Evolutionary conservation across 2,113 vertebrate genomes (phyloP).

Genomic region (Campylorhamphus procurvoides): DNA sequence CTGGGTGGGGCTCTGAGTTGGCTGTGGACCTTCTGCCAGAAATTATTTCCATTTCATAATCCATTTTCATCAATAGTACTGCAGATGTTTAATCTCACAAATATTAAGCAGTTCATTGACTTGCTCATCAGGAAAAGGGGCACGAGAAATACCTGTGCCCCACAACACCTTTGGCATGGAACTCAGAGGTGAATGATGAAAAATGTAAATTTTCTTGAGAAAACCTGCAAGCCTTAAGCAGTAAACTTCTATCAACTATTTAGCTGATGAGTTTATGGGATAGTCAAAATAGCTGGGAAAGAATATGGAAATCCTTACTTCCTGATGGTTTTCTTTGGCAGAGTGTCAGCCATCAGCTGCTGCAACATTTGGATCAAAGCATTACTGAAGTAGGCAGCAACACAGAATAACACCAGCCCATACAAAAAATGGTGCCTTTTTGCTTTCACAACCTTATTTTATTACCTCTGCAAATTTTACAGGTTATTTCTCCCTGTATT

Average conservation of each 20-base stretch:
- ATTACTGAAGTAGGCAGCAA: background rate
- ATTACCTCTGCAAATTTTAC: background rate
- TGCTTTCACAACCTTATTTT: background rate
- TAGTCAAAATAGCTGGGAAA: background rate
- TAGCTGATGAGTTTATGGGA: background rate
- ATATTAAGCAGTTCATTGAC: background rate
- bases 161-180: background rate
- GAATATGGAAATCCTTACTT: background rate
- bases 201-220: background rate
- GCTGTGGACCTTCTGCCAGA: background rate
- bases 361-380: background rate
- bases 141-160: background rate
- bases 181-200: background rate
- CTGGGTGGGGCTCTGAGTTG: background rate
- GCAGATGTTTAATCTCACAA: background rate
- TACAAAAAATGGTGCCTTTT: background rate
- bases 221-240: background rate
- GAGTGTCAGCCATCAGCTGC: background rate
- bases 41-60: background rate
- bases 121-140: background rate
- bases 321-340: background rate
- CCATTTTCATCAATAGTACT: background rate
- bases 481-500: background rate
- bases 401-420: background rate
- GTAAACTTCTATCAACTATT: background rate